phyloP scores from a whole-genome alignment of 2,113 vertebrate genomes.

The Drymodes brunneopygia region DNA sequence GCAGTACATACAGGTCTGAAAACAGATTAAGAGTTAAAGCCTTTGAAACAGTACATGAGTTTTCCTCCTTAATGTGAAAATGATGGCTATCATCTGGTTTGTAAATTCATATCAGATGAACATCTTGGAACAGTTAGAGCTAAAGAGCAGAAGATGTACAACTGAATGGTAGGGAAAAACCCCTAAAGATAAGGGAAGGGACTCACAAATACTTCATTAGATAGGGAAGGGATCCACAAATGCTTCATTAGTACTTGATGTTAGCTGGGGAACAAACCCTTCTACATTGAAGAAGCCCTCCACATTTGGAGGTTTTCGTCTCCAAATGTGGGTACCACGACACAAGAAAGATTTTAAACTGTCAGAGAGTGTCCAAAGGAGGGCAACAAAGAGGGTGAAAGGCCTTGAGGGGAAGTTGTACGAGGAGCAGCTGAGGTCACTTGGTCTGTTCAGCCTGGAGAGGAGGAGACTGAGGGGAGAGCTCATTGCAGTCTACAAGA shows the following conservation, averaged over 20 bases:
- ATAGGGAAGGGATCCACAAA: neutral
- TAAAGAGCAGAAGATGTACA: neutral
- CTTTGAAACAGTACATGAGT: neutral
- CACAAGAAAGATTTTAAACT: neutral
- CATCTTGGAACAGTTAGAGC: neutral
- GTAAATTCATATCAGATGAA: neutral
- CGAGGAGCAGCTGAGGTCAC: neutral
- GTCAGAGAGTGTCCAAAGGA: neutral
- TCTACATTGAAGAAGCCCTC: neutral
- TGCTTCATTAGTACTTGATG: neutral
- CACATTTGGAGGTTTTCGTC: neutral
- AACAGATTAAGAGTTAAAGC: neutral
- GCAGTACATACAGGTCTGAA: neutral
- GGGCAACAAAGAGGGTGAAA: neutral
- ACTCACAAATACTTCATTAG: neutral
- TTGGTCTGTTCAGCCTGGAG: neutral
- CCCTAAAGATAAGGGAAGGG: neutral
- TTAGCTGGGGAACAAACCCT: neutral
- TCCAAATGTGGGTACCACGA: neutral
- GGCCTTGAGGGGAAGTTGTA: neutral
- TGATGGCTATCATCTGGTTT: conserved; percentile 10
- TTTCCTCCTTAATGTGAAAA: conserved; percentile 1
- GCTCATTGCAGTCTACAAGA: fast-evolving
- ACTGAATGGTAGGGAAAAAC: neutral
- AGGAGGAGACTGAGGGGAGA: neutral